Base-by-base conservation (phyloP, 1,140 invertebrate species). In the Helicoverpa armigera region DNA sequence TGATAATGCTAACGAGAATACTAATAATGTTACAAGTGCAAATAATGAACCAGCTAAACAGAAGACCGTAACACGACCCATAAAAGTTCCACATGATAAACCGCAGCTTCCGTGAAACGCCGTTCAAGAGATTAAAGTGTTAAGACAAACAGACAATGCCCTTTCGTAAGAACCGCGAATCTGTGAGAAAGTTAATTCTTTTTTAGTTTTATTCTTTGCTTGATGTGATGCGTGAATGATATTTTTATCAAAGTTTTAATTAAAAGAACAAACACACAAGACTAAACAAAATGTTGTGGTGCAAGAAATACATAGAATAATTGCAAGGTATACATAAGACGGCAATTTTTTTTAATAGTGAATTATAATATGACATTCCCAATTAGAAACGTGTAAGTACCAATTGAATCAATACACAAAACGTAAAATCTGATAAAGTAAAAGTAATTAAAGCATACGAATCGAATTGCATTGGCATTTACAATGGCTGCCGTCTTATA, bases 141-240 rank as follows among this genome's bases (percentile, higher is more conserved):
- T 16, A 77, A 77, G 74, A 77, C 74, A 63, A 77, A 77, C 60
- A 77, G 12, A 77, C 60, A 77, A 56, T 73, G 16, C 58, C 50
- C 58, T 77, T 77, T 51, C 60, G 74, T 54, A 77, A 77, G 29
- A 53, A 51, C 54, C 35, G 18, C 58, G 29, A 10, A 18, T 13
- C 56, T 61, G 43, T 56, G 73, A 29, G 69, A 72, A 53, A 72
- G 69, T 54, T 69, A 50, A 43, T 54, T 54, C n/a, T 72, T 31
- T 72, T 72, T 72, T n/a, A 54, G 18, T 50, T 23, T 51, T 29
- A 29, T 29, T 54, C 54, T 7, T n/a, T 31, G 4, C 13, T 5
- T 63, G 11, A 18, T 48, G 11, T 9, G 43, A 54, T 72, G 7
- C 54, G 23, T 4, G 51, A 13, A 31, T 54, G 35, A n/a, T 31